Percentiles rank a stretch among this genome's conserved stretches.
These are phyloP conservation scores for Eriosoma lanigerum DNA, from an alignment of 1,140 invertebrate species.

Conservation along the genomic window DNA sequence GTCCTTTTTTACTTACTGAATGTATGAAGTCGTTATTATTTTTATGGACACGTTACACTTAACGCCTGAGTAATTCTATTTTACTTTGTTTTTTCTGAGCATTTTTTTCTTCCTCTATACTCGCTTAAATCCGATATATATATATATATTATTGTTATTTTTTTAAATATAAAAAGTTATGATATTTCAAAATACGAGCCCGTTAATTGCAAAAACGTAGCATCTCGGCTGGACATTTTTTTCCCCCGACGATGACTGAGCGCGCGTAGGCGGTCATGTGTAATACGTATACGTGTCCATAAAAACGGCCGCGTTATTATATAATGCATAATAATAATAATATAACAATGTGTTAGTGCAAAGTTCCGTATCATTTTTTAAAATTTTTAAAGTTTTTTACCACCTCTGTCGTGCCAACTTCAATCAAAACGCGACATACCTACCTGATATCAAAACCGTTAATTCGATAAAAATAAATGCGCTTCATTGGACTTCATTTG, in stretches of 20 bases:
- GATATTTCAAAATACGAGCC: conserved; percentile 4
- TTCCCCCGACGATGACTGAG: not conserved
- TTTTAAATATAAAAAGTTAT: not conserved
- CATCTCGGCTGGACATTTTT: conserved; percentile 3
- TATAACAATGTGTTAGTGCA: not conserved
- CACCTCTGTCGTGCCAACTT: not conserved
- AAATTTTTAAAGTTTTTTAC: too few species aligned
- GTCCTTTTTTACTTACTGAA: conserved; percentile 37
- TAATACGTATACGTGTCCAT: not conserved
- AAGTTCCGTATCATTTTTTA: not conserved
- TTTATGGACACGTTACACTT: conserved; percentile 48
- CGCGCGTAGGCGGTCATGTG: not conserved
- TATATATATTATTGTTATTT: not conserved
- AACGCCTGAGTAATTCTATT: conserved; percentile 26
- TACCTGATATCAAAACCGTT: not conserved
- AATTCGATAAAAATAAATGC: not conserved
- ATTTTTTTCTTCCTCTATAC: not conserved
- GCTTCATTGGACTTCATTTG: not conserved
- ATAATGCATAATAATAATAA: not conserved
- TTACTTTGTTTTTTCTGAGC: not conserved
- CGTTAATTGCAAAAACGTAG: conserved; percentile 11
- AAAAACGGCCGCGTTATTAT: not conserved
- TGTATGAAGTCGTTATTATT: conserved; percentile 39
- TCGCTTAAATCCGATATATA: conserved; percentile 7
- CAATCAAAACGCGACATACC: too few species aligned